These are phyloP conservation scores for Anthoscopus minutus DNA, from an alignment of 2,113 vertebrate genomes.

Conservation along the genomic window DNA sequence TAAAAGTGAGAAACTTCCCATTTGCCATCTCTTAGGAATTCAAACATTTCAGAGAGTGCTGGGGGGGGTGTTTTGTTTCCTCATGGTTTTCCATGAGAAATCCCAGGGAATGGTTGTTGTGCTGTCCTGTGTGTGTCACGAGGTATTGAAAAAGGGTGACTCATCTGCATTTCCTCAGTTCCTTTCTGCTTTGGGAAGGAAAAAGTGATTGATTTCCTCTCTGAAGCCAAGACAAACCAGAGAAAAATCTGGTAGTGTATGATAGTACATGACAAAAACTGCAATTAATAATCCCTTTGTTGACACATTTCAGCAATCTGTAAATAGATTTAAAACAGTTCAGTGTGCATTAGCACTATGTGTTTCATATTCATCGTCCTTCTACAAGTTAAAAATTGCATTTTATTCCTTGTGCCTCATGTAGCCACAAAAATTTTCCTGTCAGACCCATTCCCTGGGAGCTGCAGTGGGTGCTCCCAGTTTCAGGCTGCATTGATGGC, in stretches of 20 bases:
- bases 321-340: neutral
- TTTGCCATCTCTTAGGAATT: neutral
- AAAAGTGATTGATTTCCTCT: neutral
- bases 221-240: neutral
- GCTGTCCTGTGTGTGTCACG: neutral
- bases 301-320: neutral
- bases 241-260: neutral
- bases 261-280: neutral
- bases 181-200: neutral
- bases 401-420: neutral
- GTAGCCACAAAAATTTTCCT: neutral
- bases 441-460: neutral
- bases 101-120: neutral
- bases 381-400: neutral
- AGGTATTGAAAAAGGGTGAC: neutral
- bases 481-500: neutral
- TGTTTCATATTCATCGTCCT: neutral
- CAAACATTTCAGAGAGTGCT: neutral
- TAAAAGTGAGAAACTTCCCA: neutral
- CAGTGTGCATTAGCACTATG: neutral
- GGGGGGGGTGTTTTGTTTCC: neutral
- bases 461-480: neutral
- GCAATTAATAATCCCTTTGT: neutral
- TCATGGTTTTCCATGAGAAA: neutral
- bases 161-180: neutral